A percentile compares a stretch with the other conserved stretches of the same genome.
Conservation (phyloP, 1,140 invertebrate species). For the Homarus americanus region DNA sequence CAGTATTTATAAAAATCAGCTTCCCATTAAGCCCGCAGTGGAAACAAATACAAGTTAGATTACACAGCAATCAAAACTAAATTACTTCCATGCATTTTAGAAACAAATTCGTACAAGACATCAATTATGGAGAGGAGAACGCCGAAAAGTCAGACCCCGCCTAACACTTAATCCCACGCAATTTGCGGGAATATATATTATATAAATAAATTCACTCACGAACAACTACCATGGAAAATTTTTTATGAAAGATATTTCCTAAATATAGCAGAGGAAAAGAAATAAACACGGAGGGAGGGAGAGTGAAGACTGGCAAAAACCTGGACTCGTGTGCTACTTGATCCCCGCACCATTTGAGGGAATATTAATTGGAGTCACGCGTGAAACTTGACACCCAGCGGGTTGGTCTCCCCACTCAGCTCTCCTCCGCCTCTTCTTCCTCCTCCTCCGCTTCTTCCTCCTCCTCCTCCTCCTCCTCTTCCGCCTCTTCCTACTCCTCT, state of each 20-base stretch:
- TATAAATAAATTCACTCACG: not conserved
- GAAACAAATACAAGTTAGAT: conserved; percentile 58
- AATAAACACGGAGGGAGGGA: not conserved
- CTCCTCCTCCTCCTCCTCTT: not conserved
- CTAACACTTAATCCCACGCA: not conserved
- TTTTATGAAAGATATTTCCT: no score
- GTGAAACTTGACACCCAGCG: not conserved
- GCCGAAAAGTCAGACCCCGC: conserved; percentile 12
- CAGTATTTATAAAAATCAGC: conserved; percentile 49
- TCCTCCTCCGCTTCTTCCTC: not conserved
- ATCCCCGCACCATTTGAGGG: not conserved
- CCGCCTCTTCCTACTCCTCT: no score
- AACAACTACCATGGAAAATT: not conserved
- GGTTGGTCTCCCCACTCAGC: not conserved
- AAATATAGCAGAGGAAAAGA: not conserved
- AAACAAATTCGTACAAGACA: conserved; percentile 50
- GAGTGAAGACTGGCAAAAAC: not conserved
- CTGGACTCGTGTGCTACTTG: not conserved
- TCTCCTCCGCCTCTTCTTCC: not conserved
- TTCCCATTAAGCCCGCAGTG: conserved; percentile 51
- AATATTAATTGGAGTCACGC: conserved; percentile 24
- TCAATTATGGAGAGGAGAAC: conserved; percentile 39
- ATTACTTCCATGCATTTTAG: conserved; percentile 60
- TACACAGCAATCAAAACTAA: conserved; percentile 56
- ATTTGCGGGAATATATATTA: not conserved